Percentiles rank a stretch among this genome's conserved stretches.
These are phyloP conservation scores for Semnornis frantzii DNA, from an alignment of 2,113 vertebrate genomes.

Conservation along the genomic window DNA sequence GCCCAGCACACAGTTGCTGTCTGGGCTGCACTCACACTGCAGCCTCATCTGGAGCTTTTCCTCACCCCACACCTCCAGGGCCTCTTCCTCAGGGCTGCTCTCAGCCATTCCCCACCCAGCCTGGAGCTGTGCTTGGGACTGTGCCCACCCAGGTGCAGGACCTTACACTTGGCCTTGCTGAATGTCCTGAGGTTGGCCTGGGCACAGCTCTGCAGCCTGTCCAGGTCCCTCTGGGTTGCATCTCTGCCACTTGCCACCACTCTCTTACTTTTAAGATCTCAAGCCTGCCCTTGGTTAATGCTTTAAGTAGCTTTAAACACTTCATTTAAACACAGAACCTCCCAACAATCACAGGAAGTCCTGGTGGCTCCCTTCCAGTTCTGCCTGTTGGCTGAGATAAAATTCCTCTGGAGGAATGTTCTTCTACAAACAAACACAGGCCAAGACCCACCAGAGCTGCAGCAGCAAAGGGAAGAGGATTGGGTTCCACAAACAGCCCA, in stretches of 20 bases:
- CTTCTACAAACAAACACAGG: conserved; percentile 14
- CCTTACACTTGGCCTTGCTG: too few species aligned
- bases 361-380: conserved; percentile 34
- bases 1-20: too few species aligned
- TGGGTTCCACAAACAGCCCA: neutral
- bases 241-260: neutral
- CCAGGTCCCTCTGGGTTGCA: too few species aligned
- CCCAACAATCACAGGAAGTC: conserved; percentile 47
- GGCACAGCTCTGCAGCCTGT: too few species aligned
- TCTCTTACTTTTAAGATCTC: neutral
- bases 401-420: conserved; percentile 39
- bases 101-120: too few species aligned
- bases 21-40: too few species aligned
- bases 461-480: neutral
- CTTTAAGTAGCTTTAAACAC: conserved; percentile 54
- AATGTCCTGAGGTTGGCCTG: too few species aligned
- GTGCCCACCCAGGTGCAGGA: too few species aligned
- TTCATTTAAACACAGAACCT: conserved; percentile 62
- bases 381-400: neutral
- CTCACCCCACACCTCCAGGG: too few species aligned
- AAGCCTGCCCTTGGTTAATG: conserved; percentile 17
- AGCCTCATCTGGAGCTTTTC: too few species aligned
- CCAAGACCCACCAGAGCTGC: neutral
- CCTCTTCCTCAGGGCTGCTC: too few species aligned
- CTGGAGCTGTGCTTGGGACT: too few species aligned